Conservation (phyloP, 2,797 vertebrate species). For the Odontamblyopus rebecca region DNA sequence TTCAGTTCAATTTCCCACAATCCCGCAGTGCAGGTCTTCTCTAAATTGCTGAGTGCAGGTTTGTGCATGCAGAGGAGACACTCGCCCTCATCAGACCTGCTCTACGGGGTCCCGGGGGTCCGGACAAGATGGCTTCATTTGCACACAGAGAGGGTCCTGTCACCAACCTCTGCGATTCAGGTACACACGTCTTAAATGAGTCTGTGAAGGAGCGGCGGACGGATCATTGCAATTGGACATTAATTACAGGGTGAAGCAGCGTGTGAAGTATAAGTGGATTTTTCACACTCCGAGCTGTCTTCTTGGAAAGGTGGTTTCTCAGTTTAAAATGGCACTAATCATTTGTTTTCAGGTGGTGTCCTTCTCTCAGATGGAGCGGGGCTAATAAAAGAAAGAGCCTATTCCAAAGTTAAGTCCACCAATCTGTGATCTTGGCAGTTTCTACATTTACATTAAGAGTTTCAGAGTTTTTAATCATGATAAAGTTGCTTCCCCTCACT, state of each 20-base stretch:
- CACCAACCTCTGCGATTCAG: not conserved
- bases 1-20: not conserved
- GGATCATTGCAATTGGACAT: constrained; percentile 8
- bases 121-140: constrained; percentile 45
- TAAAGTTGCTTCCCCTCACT: no score
- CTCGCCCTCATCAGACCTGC: constrained; percentile 42
- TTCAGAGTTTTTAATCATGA: no score
- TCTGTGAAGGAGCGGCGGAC: constrained; percentile 6
- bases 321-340: not conserved
- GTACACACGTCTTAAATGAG: constrained; percentile 13
- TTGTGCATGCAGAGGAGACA: constrained; percentile 45
- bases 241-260: not conserved
- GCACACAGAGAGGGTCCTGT: constrained; percentile 21
- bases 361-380: no score
- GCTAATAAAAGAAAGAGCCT: not conserved
- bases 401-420: not conserved
- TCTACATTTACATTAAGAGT: no score
- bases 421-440: not conserved
- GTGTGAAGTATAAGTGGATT: constrained; percentile 8
- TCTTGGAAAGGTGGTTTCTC: constrained; percentile 7
- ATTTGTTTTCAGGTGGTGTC: not conserved
- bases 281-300: not conserved
- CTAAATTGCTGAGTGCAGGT: constrained; percentile 64
- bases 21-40: constrained; percentile 42
- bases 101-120: constrained; percentile 31